Base-by-base conservation (phyloP, 2,888 invertebrate species). In the Lathronympha strigana region DNA sequence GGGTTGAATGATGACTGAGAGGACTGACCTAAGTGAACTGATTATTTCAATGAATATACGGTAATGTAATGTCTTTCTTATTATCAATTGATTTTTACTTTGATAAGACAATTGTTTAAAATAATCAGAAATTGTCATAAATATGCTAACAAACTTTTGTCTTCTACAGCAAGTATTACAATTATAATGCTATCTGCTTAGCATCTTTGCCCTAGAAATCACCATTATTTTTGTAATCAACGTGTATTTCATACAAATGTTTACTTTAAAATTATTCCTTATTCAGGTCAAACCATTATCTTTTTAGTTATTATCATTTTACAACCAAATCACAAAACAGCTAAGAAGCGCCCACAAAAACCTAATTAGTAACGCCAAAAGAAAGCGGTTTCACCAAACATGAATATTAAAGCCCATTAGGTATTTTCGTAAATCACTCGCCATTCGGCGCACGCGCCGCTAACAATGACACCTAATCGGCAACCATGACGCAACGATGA, bases 391-490 rank as follows among this genome's bases (percentile, higher is more conserved):
- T 82, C 77, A 77, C 80, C 70, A 77, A 77, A 82, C 85, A 87
- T 90, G 90, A 88, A 90, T 89, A 88, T 86, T 86, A 76, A 84
- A 77, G 77, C 74, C 77, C 77, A 77, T 82, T 80, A 78, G 77
- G 77, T 72, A 78, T 86, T 85, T 83, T 83, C 79, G 80, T 79
- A 79, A 80, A 73, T 67, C 66, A 43, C 66, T 74, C 71, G 61
- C 73, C 70, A 87, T 70, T 75, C 85, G 61, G 64, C 79, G 80
- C 90, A 89, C 89, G 90, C 79, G 69, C 73, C 71, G 6, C n/a
- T 23, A 77, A 88, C 91, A 90, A 90, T 89, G 89, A 82, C 86
- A 82, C 77, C 88, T 90, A 90, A 90, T 88, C 88, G 87, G 81
- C 76, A 75, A 73, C 74, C 73, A 75, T 91, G 88, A 87, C 86